Evolutionary conservation across 2,113 vertebrate species (phyloP).

Genomic region (Micromys minutus): DNA sequence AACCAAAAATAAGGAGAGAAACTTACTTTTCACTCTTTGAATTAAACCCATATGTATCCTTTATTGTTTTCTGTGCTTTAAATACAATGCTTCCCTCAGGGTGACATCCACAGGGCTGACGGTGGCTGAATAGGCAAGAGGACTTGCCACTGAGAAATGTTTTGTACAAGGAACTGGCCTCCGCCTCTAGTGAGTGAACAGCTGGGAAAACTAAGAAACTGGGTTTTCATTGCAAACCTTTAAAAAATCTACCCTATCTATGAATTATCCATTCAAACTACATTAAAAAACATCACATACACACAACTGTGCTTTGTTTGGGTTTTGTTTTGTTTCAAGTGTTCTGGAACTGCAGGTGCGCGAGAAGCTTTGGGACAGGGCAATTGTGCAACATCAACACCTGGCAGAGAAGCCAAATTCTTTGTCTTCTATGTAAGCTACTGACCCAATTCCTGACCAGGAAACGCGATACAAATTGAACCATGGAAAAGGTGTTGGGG

Average conservation of each 20-base stretch:
- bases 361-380: slow-evolving; percentile 1
- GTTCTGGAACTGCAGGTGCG: slow-evolving; percentile 6
- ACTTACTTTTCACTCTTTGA: not conserved
- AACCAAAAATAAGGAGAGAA: not conserved
- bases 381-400: slow-evolving; percentile 27
- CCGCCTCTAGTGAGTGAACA: not conserved
- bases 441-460: not conserved
- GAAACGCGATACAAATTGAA: not conserved
- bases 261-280: not conserved
- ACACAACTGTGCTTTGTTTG: not conserved
- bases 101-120: slow-evolving; percentile 15
- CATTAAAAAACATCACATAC: not conserved
- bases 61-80: not conserved
- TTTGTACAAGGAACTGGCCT: not conserved
- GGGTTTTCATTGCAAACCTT: not conserved
- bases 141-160: not conserved
- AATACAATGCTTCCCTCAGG: not conserved
- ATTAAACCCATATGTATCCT: not conserved
- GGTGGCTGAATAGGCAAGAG: not conserved
- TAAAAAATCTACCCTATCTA: not conserved
- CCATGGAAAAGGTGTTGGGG: not conserved
- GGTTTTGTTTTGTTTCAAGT: not conserved
- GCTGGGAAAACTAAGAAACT: not conserved
- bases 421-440: slow-evolving; percentile 50
- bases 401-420: slow-evolving; percentile 38